These are phyloP conservation scores for Panthera leo DNA, from an alignment of 2,113 vertebrate species.

Conservation along the genomic window DNA sequence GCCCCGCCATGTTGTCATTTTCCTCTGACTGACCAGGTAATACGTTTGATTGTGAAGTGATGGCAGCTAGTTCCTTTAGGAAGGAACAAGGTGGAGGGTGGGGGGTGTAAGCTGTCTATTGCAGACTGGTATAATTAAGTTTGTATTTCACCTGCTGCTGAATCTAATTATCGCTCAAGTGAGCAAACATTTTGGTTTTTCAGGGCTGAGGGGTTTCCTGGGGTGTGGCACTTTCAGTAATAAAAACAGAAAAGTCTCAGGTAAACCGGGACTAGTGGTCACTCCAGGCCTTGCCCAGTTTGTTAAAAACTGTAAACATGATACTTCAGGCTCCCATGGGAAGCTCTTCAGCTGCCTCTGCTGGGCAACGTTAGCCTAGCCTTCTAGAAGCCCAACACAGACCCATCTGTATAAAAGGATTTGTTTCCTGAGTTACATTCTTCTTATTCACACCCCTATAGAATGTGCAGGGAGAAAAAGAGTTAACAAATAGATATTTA, in stretches of 20 bases:
- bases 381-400: not conserved
- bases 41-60: not conserved
- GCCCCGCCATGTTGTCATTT: not conserved
- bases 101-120: not conserved
- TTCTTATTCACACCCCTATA: not conserved
- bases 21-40: not conserved
- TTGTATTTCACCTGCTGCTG: not conserved
- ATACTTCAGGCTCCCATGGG: not conserved
- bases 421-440: not conserved
- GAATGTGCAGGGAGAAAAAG: slow-evolving; percentile 33
- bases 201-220: not conserved
- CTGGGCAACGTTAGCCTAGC: not conserved
- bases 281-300: not conserved
- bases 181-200: not conserved
- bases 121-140: not conserved
- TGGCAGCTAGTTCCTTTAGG: not conserved
- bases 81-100: rapidly evolving
- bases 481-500: slow-evolving; percentile 56
- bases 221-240: not conserved
- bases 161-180: not conserved
- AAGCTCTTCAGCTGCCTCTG: not conserved
- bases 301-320: not conserved
- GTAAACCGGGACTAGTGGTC: not conserved
- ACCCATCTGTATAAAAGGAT: not conserved
- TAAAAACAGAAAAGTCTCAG: not conserved